phyloP scores from a whole-genome alignment of 2,113 vertebrate genomes.

The Seriola dumerili region DNA sequence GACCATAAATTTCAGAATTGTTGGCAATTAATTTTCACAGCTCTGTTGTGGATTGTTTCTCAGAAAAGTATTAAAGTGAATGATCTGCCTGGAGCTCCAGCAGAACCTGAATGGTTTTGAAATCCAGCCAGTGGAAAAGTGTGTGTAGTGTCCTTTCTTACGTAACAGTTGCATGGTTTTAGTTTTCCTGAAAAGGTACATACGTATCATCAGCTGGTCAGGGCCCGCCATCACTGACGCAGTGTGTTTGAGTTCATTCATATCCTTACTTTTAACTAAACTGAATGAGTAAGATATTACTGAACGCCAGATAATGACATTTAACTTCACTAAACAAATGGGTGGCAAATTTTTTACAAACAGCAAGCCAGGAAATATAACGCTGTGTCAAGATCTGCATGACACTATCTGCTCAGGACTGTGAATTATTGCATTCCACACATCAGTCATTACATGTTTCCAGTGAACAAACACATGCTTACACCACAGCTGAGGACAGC shows the following conservation, averaged over 20 bases:
- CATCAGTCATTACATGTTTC: constrained; percentile 36
- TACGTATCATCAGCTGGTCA: neutral
- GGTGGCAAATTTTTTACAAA: neutral
- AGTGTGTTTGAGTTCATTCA: neutral
- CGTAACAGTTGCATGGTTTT: constrained; percentile 30
- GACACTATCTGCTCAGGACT: constrained; percentile 24
- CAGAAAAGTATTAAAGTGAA: constrained; percentile 50
- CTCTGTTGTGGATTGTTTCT: constrained; percentile 45
- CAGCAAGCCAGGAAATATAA: neutral
- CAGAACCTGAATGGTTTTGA: constrained; percentile 28
- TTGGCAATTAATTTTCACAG: constrained; percentile 15
- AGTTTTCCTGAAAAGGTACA: constrained; percentile 13
- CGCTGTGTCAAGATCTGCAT: neutral
- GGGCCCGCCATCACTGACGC: neutral
- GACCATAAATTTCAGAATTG: constrained; percentile 11
- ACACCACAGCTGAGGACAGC: constrained; percentile 28
- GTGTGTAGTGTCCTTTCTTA: constrained; percentile 34
- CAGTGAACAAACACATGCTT: constrained; percentile 54
- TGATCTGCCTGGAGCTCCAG: constrained; percentile 37
- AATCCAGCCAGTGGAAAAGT: constrained; percentile 57
- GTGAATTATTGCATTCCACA: constrained; percentile 44
- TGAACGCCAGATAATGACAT: neutral
- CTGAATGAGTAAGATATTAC: neutral
- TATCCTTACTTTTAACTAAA: neutral
- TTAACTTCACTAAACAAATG: neutral